phyloP scores from a whole-genome alignment of 2,888 invertebrate genomes.

The Griposia aprilina region DNA sequence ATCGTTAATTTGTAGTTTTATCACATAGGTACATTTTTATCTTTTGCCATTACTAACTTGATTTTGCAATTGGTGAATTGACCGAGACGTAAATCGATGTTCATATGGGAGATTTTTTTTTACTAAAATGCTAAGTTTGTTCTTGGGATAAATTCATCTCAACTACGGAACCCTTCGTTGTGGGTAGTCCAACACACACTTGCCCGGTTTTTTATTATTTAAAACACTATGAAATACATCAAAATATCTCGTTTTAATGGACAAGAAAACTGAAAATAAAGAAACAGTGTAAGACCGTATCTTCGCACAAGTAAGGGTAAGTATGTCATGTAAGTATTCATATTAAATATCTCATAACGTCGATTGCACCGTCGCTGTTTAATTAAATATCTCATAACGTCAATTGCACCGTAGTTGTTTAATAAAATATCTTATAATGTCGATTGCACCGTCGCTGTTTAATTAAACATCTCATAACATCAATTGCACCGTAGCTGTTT shows the following conservation, averaged over 20 bases:
- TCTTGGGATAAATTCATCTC: not conserved
- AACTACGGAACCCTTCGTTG: not conserved
- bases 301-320: not conserved
- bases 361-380: not conserved
- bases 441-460: not conserved
- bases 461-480: not conserved
- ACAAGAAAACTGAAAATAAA: not conserved
- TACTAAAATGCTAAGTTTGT: not conserved
- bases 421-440: not conserved
- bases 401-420: not conserved
- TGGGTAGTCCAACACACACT: not conserved
- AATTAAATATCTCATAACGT: not conserved
- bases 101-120: too few relatives aligned
- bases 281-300: not conserved
- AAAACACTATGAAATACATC: too few relatives aligned
- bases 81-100: too few relatives aligned
- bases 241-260: not conserved
- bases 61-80: too few relatives aligned
- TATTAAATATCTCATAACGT: not conserved
- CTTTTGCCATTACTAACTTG: too few relatives aligned
- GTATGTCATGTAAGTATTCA: conserved; percentile 8
- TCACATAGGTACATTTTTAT: too few relatives aligned
- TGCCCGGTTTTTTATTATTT: too few relatives aligned
- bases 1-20: too few relatives aligned
- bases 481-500: not conserved